Evolutionary conservation across 2,797 vertebrate species (phyloP), one percentile per base, ranked within the genome.

Genomic region (Allobates femoralis): DNA sequence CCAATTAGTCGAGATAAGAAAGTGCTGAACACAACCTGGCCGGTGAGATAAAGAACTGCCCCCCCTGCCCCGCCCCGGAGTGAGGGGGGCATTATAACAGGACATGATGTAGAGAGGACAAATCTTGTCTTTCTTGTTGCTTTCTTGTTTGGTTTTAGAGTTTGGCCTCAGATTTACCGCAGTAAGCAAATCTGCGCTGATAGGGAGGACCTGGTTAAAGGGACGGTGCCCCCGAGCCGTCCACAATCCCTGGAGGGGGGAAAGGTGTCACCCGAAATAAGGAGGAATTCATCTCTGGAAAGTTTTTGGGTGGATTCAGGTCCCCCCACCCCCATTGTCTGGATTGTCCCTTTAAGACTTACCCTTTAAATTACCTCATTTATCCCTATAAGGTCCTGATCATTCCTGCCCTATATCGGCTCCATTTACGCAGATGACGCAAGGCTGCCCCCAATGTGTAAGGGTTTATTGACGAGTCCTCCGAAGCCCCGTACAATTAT

Each of bases 1-100:
- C 86, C 76, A 87, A 87, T 87, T 87, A 87, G 86, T 37, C 0
- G n/a, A 74, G 86, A 87, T 87, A 87, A 87, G 86, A 87, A 87
- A 84, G 55, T 84, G 86, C 86, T 84, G 86, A 84, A 64, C 58
- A 37, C 66, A 62, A 80, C 34, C 76, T 75, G 86, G 81, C 21
- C 32, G 11, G 15, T 41, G 10, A 73, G 81, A 87, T 87, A 87
- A 84, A 75, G 75, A 79, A 84, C 86, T 84, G 86, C 28, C 50
- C 58, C 32, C 56, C 69, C n/a, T n/a, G 67, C 66, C 78, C 55
- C 79, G 56, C 79, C 79, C 78, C 6, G 11, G 14, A 46, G 74
- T 75, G n/a, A 32, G 12, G 41, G 74, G 41, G 46, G 50, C 56
- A 19, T 30, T 83, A 87, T 78, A 80, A 28, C 1, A 23, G 18